A percentile compares a stretch with the other conserved stretches of the same genome.
Evolutionary conservation across 2,888 invertebrate genomes (phyloP).

Genomic region (Teinopalpus imperialis): DNA sequence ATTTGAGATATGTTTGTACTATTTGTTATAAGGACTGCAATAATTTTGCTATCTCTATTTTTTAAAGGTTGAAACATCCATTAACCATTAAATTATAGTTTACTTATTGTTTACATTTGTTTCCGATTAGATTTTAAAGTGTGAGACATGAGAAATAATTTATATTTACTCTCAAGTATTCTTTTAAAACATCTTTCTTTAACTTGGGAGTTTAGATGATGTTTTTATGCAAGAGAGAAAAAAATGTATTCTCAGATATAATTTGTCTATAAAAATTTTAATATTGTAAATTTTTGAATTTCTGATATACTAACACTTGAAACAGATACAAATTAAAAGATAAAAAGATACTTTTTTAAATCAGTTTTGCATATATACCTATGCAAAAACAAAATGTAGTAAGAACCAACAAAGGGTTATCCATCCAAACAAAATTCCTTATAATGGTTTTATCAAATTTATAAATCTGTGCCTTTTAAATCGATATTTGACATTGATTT

Average conservation of each 20-base stretch:
- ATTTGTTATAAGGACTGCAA: slow-evolving; percentile 64
- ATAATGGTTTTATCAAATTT: slow-evolving; percentile 8
- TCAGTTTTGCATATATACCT: too few relatives aligned
- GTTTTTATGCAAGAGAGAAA: too few relatives aligned
- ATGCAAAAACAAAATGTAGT: slow-evolving; percentile 2
- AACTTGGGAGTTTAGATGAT: too few relatives aligned
- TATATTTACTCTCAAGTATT: background rate
- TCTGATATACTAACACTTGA: too few relatives aligned
- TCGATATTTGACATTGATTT: background rate
- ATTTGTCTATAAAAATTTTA: slow-evolving; percentile 11
- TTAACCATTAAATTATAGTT: slow-evolving; percentile 11
- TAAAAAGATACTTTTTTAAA: too few relatives aligned
- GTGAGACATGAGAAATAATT: too few relatives aligned
- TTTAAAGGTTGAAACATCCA: slow-evolving; percentile 46
- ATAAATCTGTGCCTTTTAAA: background rate
- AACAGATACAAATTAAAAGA: too few relatives aligned
- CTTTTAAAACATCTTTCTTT: background rate
- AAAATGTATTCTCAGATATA: slow-evolving; percentile 7
- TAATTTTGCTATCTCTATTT: slow-evolving; percentile 62
- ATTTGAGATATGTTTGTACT: slow-evolving; percentile 53
- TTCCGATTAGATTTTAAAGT: slow-evolving; percentile 1
- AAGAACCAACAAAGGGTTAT: slow-evolving; percentile 2
- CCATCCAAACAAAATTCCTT: background rate
- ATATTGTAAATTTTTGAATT: slow-evolving; percentile 1
- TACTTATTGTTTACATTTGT: slow-evolving; percentile 27